These are phyloP conservation scores for Upupa epops DNA, from an alignment of 2,113 vertebrate species.

Conservation along the genomic window DNA sequence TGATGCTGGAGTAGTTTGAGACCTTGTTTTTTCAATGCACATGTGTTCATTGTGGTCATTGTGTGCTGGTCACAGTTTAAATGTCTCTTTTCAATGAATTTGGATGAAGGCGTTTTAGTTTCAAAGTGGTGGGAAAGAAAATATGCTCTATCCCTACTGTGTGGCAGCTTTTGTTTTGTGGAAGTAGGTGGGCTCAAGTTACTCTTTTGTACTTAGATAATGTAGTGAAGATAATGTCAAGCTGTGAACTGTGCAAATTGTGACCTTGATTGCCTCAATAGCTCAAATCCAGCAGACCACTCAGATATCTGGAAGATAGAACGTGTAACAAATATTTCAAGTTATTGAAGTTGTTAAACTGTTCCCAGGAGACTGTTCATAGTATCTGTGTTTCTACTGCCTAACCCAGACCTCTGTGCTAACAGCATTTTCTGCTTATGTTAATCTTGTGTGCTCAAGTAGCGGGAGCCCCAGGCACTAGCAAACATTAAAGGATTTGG, in stretches of 20 bases:
- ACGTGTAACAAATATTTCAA: constrained; percentile 6
- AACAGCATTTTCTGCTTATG: background rate
- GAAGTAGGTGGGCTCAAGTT: background rate
- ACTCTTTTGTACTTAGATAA: background rate
- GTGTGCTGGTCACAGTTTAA: background rate
- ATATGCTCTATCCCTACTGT: background rate
- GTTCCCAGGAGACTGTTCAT: background rate
- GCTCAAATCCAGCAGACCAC: background rate
- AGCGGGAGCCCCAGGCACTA: background rate
- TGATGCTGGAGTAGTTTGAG: background rate
- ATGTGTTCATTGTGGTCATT: background rate
- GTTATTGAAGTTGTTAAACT: background rate
- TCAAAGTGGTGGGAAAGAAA: background rate
- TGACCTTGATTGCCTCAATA: background rate
- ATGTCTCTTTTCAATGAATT: background rate
- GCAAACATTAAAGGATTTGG: background rate
- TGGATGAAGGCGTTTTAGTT: background rate
- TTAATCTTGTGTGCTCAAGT: background rate
- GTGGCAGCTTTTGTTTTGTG: background rate
- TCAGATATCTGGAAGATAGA: background rate
- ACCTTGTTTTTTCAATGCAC: background rate
- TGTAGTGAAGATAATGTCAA: background rate
- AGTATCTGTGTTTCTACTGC: background rate
- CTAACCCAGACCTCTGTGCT: background rate
- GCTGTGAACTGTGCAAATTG: background rate